Evolutionary conservation across 2,888 invertebrate genomes (phyloP).

Genomic region (Oscheius sp.): DNA sequence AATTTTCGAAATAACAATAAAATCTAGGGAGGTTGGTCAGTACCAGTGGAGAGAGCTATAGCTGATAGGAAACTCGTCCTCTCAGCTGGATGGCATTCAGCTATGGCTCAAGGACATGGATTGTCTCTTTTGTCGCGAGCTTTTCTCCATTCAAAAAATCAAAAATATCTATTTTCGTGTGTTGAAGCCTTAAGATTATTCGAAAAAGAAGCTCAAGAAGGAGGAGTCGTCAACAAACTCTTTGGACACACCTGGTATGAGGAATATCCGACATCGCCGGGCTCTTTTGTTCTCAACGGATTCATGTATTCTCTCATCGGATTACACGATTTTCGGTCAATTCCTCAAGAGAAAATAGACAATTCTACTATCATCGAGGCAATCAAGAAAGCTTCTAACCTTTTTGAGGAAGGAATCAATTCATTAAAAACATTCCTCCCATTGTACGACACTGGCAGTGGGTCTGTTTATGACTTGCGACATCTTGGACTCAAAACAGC

Average conservation of each 20-base stretch:
- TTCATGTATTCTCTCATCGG: slow-evolving; percentile 96
- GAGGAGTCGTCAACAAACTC: slow-evolving; percentile 82
- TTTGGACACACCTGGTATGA: slow-evolving; percentile 85
- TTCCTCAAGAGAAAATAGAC: no score
- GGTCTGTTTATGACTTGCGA: slow-evolving; percentile 92
- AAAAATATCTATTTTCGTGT: slow-evolving; percentile 83
- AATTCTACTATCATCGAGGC: slow-evolving; percentile 74
- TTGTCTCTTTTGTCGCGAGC: slow-evolving; percentile 93
- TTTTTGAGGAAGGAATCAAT: not conserved
- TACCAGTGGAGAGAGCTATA: slow-evolving; percentile 80
- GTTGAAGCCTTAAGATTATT: slow-evolving; percentile 82
- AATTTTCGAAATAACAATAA: not conserved
- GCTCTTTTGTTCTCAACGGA: slow-evolving; percentile 94
- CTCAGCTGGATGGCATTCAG: slow-evolving; percentile 90
- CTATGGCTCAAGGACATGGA: slow-evolving; percentile 95
- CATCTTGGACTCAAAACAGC: slow-evolving; percentile 85
- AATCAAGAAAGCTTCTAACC: not conserved
- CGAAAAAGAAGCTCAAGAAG: slow-evolving; percentile 73
- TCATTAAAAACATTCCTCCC: slow-evolving; percentile 87
- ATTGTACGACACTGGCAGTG: slow-evolving; percentile 92
- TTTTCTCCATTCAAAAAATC: slow-evolving; percentile 80
- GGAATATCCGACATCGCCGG: slow-evolving; percentile 94
- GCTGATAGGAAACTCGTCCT: slow-evolving; percentile 82
- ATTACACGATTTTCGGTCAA: slow-evolving; percentile 82
- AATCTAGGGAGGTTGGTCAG: slow-evolving; percentile 83